Evolutionary conservation across 2,113 vertebrate genomes (phyloP).

Genomic region (Megaceryle torquata): DNA sequence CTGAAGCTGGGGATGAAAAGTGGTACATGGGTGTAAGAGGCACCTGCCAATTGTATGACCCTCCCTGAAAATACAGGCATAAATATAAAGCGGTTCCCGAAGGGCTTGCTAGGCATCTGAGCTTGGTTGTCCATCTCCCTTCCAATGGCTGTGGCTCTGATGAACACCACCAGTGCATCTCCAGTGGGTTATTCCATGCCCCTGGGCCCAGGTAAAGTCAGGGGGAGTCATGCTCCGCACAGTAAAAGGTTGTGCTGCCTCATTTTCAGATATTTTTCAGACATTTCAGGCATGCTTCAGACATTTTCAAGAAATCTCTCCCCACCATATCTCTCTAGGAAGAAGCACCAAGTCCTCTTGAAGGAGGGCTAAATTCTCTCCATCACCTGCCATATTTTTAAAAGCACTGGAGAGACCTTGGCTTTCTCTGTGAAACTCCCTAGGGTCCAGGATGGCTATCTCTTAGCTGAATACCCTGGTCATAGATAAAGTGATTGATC

Average conservation of each 20-base stretch:
- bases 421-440: neutral
- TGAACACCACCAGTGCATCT: neutral
- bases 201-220: rapidly evolving
- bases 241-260: neutral
- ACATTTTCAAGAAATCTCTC: neutral
- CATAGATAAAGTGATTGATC: constrained; percentile 44
- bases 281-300: neutral
- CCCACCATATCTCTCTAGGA: rapidly evolving
- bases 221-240: too few relatives aligned
- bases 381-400: constrained; percentile 23
- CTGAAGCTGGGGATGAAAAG: neutral
- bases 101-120: neutral
- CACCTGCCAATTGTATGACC: neutral
- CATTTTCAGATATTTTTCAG: neutral
- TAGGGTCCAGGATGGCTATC: neutral
- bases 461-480: neutral
- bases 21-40: neutral
- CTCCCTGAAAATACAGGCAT: rapidly evolving
- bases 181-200: neutral
- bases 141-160: neutral
- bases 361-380: neutral
- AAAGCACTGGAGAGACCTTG: constrained; percentile 3
- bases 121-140: neutral
- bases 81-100: neutral
- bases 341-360: neutral